Percentiles rank a stretch among this genome's conserved stretches.
Conservation (phyloP, 2,113 vertebrate species). For the Rhagologus leucostigma region DNA sequence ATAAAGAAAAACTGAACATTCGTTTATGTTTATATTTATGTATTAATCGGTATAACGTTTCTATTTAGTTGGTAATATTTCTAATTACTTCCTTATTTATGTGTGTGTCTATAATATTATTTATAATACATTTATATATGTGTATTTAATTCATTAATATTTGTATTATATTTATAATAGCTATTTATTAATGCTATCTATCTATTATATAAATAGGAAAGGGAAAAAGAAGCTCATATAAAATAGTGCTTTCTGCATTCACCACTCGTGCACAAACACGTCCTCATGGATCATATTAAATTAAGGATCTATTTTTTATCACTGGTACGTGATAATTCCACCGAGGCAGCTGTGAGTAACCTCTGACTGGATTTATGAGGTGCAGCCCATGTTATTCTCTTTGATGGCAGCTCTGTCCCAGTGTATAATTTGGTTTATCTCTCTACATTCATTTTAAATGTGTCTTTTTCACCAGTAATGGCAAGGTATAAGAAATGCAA, state of each 20-base stretch:
- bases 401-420: neutral
- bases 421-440: rapidly evolving
- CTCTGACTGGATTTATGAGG: neutral
- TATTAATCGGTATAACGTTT: rapidly evolving
- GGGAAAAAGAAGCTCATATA: rapidly evolving
- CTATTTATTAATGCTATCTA: neutral
- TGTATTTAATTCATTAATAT: neutral
- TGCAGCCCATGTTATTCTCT: rapidly evolving
- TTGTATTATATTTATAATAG: no score
- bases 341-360: neutral
- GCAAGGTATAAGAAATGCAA: constrained; percentile 51
- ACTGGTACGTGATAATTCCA: rapidly evolving
- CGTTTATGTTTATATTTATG: neutral
- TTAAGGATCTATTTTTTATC: neutral
- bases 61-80: neutral
- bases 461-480: constrained; percentile 57
- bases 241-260: rapidly evolving
- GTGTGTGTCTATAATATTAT: rapidly evolving
- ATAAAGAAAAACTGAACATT: neutral
- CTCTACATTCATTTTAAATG: rapidly evolving
- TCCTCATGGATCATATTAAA: rapidly evolving
- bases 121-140: no score
- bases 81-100: no score
- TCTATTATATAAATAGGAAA: neutral
- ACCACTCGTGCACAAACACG: neutral